Evolutionary conservation across 2,113 vertebrate species (phyloP).

Genomic region (Rattus rattus): DNA sequence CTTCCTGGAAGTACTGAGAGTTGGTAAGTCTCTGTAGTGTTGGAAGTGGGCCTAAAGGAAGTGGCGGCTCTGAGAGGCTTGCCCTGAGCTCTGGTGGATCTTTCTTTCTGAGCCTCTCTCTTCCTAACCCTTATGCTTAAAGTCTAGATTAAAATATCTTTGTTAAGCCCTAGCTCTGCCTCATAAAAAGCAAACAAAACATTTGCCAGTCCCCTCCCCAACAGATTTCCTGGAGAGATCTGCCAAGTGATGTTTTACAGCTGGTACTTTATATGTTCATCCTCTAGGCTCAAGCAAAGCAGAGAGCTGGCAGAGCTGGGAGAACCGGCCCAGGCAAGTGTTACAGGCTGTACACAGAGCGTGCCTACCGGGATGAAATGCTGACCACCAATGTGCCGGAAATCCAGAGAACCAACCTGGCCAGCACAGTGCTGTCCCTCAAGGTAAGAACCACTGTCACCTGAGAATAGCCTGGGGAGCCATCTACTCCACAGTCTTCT

Average conservation of each 20-base stretch:
- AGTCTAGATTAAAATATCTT: neutral
- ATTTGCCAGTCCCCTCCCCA: conserved; percentile 20
- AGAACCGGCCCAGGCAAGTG: conserved; percentile 97
- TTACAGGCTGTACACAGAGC: conserved; percentile 96
- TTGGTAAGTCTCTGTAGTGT: neutral
- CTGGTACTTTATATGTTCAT: neutral
- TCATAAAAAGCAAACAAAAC: neutral
- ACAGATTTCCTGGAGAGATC: conserved; percentile 27
- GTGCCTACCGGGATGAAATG: conserved; percentile 99
- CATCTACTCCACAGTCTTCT: neutral
- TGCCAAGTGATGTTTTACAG: neutral
- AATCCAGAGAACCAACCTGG: conserved; percentile 98
- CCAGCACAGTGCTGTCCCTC: conserved; percentile 97
- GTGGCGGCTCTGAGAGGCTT: neutral
- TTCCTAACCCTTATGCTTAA: neutral
- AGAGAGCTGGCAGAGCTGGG: conserved; percentile 95
- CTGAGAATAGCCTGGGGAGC: neutral
- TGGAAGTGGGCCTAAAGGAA: conserved; percentile 33
- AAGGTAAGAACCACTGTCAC: conserved; percentile 88
- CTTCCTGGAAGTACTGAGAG: conserved; percentile 2
- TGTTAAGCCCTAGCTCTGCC: neutral
- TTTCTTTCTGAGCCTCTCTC: neutral
- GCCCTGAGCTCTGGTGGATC: neutral
- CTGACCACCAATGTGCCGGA: conserved; percentile 98
- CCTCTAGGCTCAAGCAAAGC: conserved; percentile 96